Base-by-base conservation (phyloP, 2,797 vertebrate species). In the Hozukius guyotensis region DNA sequence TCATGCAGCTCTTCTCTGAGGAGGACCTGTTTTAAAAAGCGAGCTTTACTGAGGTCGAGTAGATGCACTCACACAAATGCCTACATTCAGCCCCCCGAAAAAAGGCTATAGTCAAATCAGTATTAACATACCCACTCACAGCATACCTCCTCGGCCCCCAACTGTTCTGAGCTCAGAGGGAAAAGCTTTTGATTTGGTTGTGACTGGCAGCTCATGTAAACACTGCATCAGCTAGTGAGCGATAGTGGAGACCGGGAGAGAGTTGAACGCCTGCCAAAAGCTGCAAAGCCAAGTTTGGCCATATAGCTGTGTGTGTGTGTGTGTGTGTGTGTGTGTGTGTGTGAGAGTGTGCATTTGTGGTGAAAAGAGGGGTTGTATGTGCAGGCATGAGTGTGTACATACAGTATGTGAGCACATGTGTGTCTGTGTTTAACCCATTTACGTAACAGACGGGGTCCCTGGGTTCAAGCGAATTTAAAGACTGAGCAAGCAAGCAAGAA, bases 181-280 rank as follows among this genome's bases (percentile, higher is more conserved):
- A 81, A 92, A 92, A 81, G 86, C 90, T 94, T 92, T 94, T 91
- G 92, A 93, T 94, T 94, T 90, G 85, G 91, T 91, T 90, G 91
- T 94, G 93, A 94, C 92, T 94, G 94, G 92, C 93, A 94, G 92
- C 87, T 94, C 93, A 82, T 94, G 92, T 94, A 94, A 94, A 94
- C 93, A 94, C 88, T 88, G 88, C 91, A 93, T 91, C 92, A 89
- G 91, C 91, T 70, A 90, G 93, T 81, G 81, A 90, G 90, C 84
- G 81, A 93, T 92, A 92, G 92, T 89, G 83, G 88, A 89, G 88
- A 88, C 86, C n/a, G 83, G 81, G 88, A 92, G 92, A 91, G 86
- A 92, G 83, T 84, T 94, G 94, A 93, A 92, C 25, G 53, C 38
- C 85, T 88, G 93, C 92, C 93, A 94, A 93, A 92, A 92, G 78